Base-by-base conservation (phyloP, 2,797 vertebrate species). In the Xerus rutilus region DNA sequence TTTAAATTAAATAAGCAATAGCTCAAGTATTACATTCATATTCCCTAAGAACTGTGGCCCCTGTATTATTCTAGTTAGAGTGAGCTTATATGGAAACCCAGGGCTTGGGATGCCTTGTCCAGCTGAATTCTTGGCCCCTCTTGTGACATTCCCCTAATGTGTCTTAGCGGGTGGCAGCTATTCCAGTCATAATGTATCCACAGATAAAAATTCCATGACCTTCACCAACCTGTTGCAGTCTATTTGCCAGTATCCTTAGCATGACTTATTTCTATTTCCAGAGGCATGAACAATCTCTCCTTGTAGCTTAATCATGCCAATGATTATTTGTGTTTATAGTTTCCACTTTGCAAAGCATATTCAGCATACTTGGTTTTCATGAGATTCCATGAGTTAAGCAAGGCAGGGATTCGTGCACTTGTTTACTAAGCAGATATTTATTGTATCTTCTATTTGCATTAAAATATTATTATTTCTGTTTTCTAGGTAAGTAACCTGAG, bases 391-490 rank as follows among this genome's bases (percentile, higher is more conserved):
- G 64, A 52, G 11, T 93, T 52, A 92, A 92, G n/a, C n/a, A 82
- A n/a, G 25, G 39, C 5, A 70, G n/a, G 5, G 23, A 67, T 92
- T 74, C 83, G 82, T 87, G 93, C 67, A 84, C 11, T 73, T 84
- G 35, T 74, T 90, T 92, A 81, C 35, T 92, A 45, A 88, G 49
- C 57, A 94, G 39, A 39, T 91, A 57, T 65, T 77, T 93, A 13
- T 23, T 93, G 14, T 72, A 7, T 49, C 52, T 76, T 15, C 25
- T 73, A 5, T 47, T 96, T 89, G 45, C 52, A 65, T 81, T 52
- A 47, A 94, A 76, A 64, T 91, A 69, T 49, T 91, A 69, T 49
- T 32, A 87, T 59, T 81, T 96, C 72, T 30, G 39, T 35, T 95
- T 86, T 35, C 20, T 88, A 78, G 23, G 47, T 57, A 30, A 86